A percentile compares a stretch with the other conserved stretches of the same genome.
Evolutionary conservation across 2,113 vertebrate genomes (phyloP).

Genomic region (Catharus bicknelli): DNA sequence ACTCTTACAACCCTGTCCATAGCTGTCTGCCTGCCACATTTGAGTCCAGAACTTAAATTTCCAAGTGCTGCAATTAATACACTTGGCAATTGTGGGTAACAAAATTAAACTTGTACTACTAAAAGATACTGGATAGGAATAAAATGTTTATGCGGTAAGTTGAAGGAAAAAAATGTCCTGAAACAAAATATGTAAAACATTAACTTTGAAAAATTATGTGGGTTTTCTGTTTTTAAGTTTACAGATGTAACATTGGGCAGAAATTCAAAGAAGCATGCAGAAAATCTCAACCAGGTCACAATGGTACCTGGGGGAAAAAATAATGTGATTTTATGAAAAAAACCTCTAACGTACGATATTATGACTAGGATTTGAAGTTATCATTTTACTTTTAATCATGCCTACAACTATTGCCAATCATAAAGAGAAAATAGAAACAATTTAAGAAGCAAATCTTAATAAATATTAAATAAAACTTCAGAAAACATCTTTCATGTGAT

Average conservation of each 20-base stretch:
- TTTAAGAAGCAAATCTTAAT: not conserved
- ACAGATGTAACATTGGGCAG: not conserved
- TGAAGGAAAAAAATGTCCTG: not conserved
- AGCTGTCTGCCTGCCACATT: not conserved
- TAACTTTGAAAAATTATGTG: not conserved
- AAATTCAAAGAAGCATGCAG: not conserved
- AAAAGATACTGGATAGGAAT: not conserved
- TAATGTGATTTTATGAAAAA: fast-evolving
- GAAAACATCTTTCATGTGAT: not conserved
- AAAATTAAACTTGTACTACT: not conserved
- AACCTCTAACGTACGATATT: not conserved
- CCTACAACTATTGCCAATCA: not conserved
- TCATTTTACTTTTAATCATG: not conserved
- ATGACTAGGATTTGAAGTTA: not conserved
- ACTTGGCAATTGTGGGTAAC: not conserved
- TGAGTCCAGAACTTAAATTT: not conserved
- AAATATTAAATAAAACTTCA: not conserved
- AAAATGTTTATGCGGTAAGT: not conserved
- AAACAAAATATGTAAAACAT: not conserved
- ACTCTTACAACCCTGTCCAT: not conserved
- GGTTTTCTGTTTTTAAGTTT: not conserved
- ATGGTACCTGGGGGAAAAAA: no score
- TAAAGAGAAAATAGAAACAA: not conserved
- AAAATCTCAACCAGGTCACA: not conserved
- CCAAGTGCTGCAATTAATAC: not conserved